phyloP scores from a whole-genome alignment of 2,797 vertebrate genomes.

The Tragelaphus eurycerus region DNA sequence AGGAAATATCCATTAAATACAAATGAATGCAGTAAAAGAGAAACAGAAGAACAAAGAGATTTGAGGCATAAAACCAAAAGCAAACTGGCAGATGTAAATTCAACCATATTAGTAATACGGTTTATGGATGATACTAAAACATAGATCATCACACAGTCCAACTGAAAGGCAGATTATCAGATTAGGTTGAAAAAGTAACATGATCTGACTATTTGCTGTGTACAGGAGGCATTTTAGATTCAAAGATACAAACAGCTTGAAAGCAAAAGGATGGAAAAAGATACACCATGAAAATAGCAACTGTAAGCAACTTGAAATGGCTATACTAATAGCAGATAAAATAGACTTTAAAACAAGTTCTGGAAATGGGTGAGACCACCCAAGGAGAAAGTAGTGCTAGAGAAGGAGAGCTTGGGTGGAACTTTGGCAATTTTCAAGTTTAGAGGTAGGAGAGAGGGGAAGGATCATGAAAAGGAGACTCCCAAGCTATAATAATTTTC shows the following conservation, averaged over 20 bases:
- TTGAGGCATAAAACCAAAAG: not conserved
- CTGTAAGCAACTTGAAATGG: not conserved
- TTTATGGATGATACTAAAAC: not conserved
- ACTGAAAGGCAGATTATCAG: not conserved
- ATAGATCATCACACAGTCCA: not conserved
- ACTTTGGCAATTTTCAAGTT: not conserved
- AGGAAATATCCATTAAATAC: not conserved
- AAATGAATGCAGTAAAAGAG: not conserved
- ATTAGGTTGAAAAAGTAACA: not conserved
- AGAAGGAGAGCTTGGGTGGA: not conserved
- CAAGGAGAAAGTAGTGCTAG: not conserved
- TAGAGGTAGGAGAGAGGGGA: not conserved
- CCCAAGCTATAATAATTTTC: not conserved
- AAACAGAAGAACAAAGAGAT: not conserved
- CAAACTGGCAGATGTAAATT: not conserved
- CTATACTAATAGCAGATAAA: not conserved
- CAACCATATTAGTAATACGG: not conserved
- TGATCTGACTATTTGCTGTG: not conserved
- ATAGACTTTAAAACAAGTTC: not conserved
- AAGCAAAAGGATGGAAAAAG: not conserved
- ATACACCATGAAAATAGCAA: not conserved
- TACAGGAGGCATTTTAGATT: not conserved
- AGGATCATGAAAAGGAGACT: not conserved
- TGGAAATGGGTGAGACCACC: not conserved
- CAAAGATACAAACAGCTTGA: not conserved